A percentile compares a stretch with the other conserved stretches of the same genome.
Evolutionary conservation across 2,888 invertebrate genomes (phyloP).

Genomic region (Xanthorhoe spadicearia): DNA sequence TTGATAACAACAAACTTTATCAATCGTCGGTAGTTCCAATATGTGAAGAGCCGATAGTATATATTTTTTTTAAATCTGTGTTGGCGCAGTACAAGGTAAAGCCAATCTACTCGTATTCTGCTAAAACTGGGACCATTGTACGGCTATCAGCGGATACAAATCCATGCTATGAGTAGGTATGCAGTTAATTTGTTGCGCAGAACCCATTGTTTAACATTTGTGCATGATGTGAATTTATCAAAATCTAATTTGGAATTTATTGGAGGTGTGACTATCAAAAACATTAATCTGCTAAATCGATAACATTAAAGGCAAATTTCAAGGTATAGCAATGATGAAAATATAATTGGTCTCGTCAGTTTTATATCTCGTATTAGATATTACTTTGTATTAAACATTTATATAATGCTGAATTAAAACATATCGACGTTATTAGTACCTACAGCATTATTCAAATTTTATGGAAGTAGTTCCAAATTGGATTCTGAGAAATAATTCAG

Average conservation of each 20-base stretch:
- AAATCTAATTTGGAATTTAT: constrained; percentile 22
- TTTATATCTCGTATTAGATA: constrained; percentile 4
- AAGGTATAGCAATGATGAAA: not conserved
- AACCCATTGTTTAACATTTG: constrained; percentile 40
- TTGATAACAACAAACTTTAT: constrained; percentile 67
- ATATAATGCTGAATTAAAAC: constrained; percentile 33
- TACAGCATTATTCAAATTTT: constrained; percentile 44
- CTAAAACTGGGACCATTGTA: constrained; percentile 72
- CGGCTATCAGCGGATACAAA: constrained; percentile 61
- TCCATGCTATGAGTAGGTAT: constrained; percentile 54
- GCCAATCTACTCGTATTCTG: constrained; percentile 71
- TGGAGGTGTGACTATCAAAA: constrained; percentile 11
- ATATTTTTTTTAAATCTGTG: constrained; percentile 61
- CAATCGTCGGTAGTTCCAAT: constrained; percentile 56
- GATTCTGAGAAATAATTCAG: constrained; percentile 42
- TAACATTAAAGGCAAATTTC: constrained; percentile 2
- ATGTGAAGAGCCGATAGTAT: constrained; percentile 61
- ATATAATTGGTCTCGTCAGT: not conserved
- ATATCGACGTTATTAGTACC: constrained; percentile 32
- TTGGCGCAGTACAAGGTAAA: constrained; percentile 78
- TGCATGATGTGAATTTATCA: constrained; percentile 27
- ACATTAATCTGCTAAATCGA: not conserved
- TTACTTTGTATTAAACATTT: constrained; percentile 17
- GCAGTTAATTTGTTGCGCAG: constrained; percentile 45
- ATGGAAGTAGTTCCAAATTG: constrained; percentile 46